These are phyloP conservation scores for Aix galericulata DNA, from an alignment of 2,113 vertebrate genomes.

Conservation along the genomic window DNA sequence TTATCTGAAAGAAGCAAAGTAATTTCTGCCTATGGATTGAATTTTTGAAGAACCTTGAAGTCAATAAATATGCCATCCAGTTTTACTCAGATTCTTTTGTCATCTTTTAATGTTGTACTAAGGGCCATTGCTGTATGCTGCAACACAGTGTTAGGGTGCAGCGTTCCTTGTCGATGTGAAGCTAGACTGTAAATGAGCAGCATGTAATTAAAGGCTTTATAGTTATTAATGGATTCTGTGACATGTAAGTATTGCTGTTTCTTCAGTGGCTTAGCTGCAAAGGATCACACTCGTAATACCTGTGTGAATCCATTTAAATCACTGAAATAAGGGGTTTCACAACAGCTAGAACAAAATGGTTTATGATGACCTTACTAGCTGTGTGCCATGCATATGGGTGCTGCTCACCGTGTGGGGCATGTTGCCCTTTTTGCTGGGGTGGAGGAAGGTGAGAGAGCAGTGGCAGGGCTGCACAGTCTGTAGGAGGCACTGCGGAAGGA, in stretches of 20 bases:
- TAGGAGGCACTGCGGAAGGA: not conserved
- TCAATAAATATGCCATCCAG: not conserved
- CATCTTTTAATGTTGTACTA: not conserved
- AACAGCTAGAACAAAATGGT: not conserved
- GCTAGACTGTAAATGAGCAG: not conserved
- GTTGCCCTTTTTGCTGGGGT: not conserved
- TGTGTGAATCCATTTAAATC: not conserved
- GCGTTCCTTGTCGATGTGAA: not conserved
- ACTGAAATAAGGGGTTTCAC: not conserved
- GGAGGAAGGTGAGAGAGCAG: not conserved
- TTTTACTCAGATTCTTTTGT: not conserved
- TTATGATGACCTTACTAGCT: rapidly evolving
- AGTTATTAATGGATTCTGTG: not conserved
- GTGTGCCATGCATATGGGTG: rapidly evolving
- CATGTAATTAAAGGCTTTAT: not conserved
- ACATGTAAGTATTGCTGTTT: not conserved
- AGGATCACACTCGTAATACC: not conserved
- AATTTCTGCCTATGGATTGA: not conserved
- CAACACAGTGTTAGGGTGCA: not conserved
- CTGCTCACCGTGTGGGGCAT: rapidly evolving
- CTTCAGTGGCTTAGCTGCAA: not conserved
- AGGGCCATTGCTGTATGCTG: not conserved
- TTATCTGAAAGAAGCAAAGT: not conserved
- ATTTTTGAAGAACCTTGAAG: not conserved
- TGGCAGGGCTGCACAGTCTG: not conserved